Evolutionary conservation across 2,797 vertebrate genomes (phyloP).

Genomic region (Neosilurus mollespiculum): DNA sequence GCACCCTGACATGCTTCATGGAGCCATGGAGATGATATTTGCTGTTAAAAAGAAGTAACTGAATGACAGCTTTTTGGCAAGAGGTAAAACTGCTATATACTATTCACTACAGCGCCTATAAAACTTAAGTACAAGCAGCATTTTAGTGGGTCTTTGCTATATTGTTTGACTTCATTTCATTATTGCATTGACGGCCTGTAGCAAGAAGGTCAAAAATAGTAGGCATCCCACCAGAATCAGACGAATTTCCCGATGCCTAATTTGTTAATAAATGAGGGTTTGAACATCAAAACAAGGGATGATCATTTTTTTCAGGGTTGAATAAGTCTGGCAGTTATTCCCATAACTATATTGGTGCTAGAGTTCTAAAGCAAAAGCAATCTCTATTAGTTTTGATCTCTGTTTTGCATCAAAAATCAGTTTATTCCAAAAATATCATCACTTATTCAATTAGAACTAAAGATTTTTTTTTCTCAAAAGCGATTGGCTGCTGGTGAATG

Average conservation of each 20-base stretch:
- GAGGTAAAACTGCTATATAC: conserved; percentile 27
- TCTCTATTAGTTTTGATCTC: conserved; percentile 18
- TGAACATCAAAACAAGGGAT: background rate
- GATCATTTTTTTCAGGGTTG: conserved; percentile 16
- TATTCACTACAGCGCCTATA: conserved; percentile 61
- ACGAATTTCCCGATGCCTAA: conserved; percentile 52
- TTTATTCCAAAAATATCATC: conserved; percentile 27
- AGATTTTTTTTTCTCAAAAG: conserved; percentile 23
- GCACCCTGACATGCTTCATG: background rate
- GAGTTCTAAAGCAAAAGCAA: conserved; percentile 24
- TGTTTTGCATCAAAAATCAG: conserved; percentile 22
- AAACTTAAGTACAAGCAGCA: conserved; percentile 56
- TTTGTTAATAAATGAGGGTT: conserved; percentile 51
- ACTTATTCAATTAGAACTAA: conserved; percentile 42
- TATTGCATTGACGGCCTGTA: conserved; percentile 60
- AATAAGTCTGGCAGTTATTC: conserved; percentile 35
- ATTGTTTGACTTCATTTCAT: conserved; percentile 60
- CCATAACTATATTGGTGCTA: conserved; percentile 26
- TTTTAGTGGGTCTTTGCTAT: conserved; percentile 36
- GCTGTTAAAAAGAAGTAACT: background rate
- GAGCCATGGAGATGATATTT: background rate
- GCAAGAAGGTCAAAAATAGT: conserved; percentile 56
- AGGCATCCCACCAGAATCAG: conserved; percentile 33
- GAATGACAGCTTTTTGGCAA: conserved; percentile 59
- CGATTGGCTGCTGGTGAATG: conserved; percentile 34